These are phyloP conservation scores for Syritta pipiens DNA, from an alignment of 2,888 invertebrate species.

Conservation along the genomic window DNA sequence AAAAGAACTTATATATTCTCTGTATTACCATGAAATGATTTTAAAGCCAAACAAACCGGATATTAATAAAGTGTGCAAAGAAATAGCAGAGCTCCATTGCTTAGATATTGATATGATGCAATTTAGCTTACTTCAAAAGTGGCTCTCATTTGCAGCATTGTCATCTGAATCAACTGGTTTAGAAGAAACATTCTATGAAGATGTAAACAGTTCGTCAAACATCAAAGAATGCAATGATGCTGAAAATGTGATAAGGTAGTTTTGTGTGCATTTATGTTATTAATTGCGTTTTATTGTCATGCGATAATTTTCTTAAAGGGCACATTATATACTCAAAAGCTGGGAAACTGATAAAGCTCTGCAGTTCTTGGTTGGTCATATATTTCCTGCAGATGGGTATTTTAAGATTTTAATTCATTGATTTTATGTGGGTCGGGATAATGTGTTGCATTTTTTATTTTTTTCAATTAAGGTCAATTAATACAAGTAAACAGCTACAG, in stretches of 20 bases:
- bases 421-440: no score
- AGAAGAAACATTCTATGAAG: conserved; percentile 78
- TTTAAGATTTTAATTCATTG: background rate
- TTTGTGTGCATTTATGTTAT: background rate
- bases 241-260: conserved; percentile 75
- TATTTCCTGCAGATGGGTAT: conserved; percentile 77
- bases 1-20: conserved; percentile 74
- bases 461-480: conserved; percentile 55
- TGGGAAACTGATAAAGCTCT: conserved; percentile 77
- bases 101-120: conserved; percentile 76
- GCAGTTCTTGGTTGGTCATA: conserved; percentile 76
- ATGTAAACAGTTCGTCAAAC: conserved; percentile 72
- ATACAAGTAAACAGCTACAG: conserved; percentile 77
- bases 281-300: background rate
- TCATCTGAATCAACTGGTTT: conserved; percentile 73
- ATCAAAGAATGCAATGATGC: conserved; percentile 70
- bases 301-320: conserved; percentile 70
- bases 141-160: conserved; percentile 75
- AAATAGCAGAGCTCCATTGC: conserved; percentile 76
- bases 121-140: conserved; percentile 76
- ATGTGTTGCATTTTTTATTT: conserved; percentile 21
- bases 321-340: conserved; percentile 77
- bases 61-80: conserved; percentile 76
- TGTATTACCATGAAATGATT: conserved; percentile 77
- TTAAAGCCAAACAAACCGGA: conserved; percentile 76